Conservation (phyloP, 2,888 invertebrate species). For the Oxycera nigricornis region DNA sequence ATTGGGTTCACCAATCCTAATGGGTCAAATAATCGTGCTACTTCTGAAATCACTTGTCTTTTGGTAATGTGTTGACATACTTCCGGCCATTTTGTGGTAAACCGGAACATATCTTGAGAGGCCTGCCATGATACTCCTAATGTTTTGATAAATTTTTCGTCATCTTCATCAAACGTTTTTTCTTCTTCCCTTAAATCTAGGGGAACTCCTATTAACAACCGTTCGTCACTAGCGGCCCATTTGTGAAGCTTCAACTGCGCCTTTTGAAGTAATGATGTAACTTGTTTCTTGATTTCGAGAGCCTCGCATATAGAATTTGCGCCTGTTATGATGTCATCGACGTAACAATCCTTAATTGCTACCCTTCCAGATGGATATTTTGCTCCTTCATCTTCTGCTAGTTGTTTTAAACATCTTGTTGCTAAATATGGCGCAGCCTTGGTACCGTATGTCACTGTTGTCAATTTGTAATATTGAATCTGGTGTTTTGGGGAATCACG, state of each 20-base stretch:
- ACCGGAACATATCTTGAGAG: background rate
- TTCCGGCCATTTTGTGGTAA: background rate
- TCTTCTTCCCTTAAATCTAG: conserved; percentile 8
- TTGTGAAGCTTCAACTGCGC: conserved; percentile 23
- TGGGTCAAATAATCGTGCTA: conserved; percentile 43
- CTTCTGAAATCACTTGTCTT: background rate
- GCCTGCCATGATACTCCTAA: conserved; percentile 19
- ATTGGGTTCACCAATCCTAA: conserved; percentile 44
- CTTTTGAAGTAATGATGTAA: conserved; percentile 41
- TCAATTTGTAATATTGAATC: conserved; percentile 25
- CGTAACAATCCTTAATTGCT: conserved; percentile 45
- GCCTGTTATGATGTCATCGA: conserved; percentile 49
- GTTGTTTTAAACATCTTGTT: conserved; percentile 42
- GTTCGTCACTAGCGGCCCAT: conserved; percentile 44
- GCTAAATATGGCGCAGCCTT: conserved; percentile 46
- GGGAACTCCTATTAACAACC: conserved; percentile 21
- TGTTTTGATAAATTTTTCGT: background rate
- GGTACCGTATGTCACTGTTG: conserved; percentile 45
- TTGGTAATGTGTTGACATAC: conserved; percentile 11
- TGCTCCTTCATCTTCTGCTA: conserved; percentile 45
- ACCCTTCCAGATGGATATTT: conserved; percentile 45
- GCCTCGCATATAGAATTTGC: background rate
- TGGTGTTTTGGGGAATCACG: background rate
- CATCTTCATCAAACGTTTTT: background rate
- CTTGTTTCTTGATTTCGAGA: background rate